phyloP scores from a whole-genome alignment of 1,140 invertebrate species.

The Heliothis virescens region DNA sequence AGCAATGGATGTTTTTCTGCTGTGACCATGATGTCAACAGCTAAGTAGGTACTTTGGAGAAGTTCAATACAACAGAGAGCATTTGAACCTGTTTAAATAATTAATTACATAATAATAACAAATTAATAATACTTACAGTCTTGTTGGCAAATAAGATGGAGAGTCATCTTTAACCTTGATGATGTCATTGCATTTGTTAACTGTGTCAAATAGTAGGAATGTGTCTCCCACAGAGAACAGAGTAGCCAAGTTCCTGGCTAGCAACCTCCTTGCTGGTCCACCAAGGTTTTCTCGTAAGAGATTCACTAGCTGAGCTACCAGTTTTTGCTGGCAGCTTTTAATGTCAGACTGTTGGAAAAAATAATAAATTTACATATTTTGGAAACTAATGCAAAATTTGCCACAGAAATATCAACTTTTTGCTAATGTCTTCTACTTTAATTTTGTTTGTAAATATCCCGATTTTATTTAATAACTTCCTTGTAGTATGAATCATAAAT shows the following conservation, averaged over 20 bases:
- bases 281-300: conserved; percentile 95
- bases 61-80: no score
- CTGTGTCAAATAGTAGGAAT: conserved; percentile 98
- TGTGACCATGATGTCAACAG: no score
- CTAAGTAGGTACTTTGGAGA: no score
- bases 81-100: no score
- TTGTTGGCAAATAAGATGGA: conserved; percentile 96
- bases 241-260: conserved; percentile 97
- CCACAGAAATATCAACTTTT: no score
- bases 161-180: conserved; percentile 99
- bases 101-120: background rate
- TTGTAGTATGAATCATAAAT: no score
- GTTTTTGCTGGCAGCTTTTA: conserved; percentile 97
- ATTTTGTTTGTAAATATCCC: no score
- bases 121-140: conserved; percentile 93
- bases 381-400: no score
- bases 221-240: conserved; percentile 99
- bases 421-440: no score
- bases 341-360: conserved; percentile 94
- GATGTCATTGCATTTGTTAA: conserved; percentile 99
- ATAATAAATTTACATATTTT: background rate
- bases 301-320: conserved; percentile 96
- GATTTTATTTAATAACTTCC: no score
- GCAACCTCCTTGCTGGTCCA: conserved; percentile 96
- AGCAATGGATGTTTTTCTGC: no score